Conservation (phyloP, 2,113 vertebrate species). For the Labeo rohita region DNA sequence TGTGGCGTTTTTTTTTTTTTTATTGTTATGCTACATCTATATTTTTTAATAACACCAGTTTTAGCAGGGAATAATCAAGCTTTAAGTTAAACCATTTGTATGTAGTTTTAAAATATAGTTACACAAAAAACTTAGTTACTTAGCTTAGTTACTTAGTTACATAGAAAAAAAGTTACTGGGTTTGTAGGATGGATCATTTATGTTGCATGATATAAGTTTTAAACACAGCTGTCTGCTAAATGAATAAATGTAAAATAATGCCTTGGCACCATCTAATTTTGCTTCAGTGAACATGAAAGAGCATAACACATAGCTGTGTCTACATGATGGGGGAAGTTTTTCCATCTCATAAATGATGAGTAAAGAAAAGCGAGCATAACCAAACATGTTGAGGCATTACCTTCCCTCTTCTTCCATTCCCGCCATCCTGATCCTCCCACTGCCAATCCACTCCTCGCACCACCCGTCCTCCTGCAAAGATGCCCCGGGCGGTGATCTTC, state of each 20-base stretch:
- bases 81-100: background rate
- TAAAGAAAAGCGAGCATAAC: background rate
- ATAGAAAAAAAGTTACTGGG: background rate
- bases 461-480: slow-evolving; percentile 95
- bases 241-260: background rate
- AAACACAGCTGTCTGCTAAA: background rate
- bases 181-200: background rate
- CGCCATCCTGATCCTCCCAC: slow-evolving; percentile 99
- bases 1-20: background rate
- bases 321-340: background rate
- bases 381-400: slow-evolving; percentile 65
- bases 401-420: slow-evolving; percentile 98
- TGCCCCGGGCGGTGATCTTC: slow-evolving; percentile 98
- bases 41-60: background rate
- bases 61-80: background rate
- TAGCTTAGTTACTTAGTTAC: too few relatives aligned
- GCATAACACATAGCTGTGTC: background rate
- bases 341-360: slow-evolving; percentile 5
- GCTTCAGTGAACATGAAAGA: background rate
- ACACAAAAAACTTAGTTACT: background rate
- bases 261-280: background rate
- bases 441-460: slow-evolving; percentile 99
- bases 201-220: background rate
- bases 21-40: background rate
- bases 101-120: background rate